Evolutionary conservation across 2,888 invertebrate genomes (phyloP), one percentile per base, ranked within the genome.

Genomic region (Hemaris fuciformis): DNA sequence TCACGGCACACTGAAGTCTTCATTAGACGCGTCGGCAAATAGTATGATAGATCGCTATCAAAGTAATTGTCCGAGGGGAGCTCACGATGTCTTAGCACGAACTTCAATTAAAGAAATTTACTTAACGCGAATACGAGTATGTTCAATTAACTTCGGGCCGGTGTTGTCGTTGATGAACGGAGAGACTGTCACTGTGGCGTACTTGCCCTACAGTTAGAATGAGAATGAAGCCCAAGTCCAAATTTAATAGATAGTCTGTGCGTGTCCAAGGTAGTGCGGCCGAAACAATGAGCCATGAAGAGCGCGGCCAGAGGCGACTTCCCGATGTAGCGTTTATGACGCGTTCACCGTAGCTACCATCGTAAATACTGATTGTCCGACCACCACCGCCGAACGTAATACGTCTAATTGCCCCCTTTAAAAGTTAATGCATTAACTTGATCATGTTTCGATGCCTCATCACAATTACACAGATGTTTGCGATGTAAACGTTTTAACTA

Each of bases 271-370:
- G 87, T 75, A 76, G 80, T 73, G 69, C 75, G 77, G 73, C 75
- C 79, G 81, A 84, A 89, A 91, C 90, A 90, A 90, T 91, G 70
- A 89, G 87, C 80, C 75, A 84, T 88, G 88, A 87, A 80, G 77
- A 81, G 70, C 73, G 81, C 74, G 78, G 71, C 71, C 72, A 70
- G 72, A 64, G 74, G 71, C 70, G 69, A 84, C 85, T 85, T 86
- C 85, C 85, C 86, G 80, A 77, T 85, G 84, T 78, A 80, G 83
- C 84, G 76, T 83, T 82, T 85, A 82, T 87, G 84, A 86, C 85
- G 83, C 80, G 84, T 72, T 77, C 81, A 70, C 77, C 76, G 80
- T 76, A 74, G 78, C 79, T 75, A 77, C 83, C 78, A 82, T 80
- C 83, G 85, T 89, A 88, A 89, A 88, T 87, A 87, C 84, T 84